Conservation (phyloP, 2,113 vertebrate genomes). For the Poeciliopsis turrubarensis region DNA sequence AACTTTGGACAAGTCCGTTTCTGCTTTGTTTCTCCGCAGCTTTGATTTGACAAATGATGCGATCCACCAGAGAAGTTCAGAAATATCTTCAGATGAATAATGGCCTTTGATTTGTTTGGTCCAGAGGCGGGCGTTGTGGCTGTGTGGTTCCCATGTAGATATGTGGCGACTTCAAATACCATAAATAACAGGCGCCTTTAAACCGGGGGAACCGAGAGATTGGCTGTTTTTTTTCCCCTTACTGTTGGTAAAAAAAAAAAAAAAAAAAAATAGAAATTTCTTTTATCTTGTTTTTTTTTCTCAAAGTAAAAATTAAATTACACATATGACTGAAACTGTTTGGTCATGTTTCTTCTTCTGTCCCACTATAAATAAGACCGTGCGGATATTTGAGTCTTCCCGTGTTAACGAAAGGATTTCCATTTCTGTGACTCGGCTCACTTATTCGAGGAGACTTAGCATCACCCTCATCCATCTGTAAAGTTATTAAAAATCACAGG, state of each 20-base stretch:
- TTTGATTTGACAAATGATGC: conserved; percentile 19
- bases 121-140: background rate
- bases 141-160: conserved; percentile 27
- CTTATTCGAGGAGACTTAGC: conserved; percentile 48
- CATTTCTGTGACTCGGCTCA: conserved; percentile 34
- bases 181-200: background rate
- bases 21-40: conserved; percentile 2
- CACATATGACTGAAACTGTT: background rate
- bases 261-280: background rate
- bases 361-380: background rate
- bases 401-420: conserved; percentile 44
- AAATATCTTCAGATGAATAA: conserved; percentile 31
- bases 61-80: conserved; percentile 7
- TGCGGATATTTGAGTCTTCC: background rate
- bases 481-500: conserved; percentile 64
- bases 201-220: background rate
- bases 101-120: conserved; percentile 35
- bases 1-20: conserved; percentile 10
- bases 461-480: conserved; percentile 50
- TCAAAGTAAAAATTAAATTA: background rate
- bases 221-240: background rate
- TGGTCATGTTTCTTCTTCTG: background rate
- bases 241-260: background rate
- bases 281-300: background rate
- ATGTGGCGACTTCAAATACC: conserved; percentile 16